Evolutionary conservation across 1,140 invertebrate species (phyloP), one percentile per base, ranked within the genome.

Genomic region (Lineus longissimus): DNA sequence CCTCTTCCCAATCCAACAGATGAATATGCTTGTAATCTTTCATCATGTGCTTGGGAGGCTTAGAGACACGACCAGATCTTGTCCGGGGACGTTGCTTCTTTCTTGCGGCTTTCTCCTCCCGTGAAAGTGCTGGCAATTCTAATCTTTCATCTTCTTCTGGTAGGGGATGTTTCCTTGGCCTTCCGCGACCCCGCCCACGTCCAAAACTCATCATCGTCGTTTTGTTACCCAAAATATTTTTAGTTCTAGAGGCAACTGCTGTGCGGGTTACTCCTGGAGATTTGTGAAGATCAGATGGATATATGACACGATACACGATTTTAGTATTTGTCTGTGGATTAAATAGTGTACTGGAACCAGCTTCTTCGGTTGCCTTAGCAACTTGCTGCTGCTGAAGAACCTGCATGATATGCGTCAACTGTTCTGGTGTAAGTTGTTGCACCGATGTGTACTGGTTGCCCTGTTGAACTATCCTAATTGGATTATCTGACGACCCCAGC

Each of bases 1-100:
- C 86, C 64, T 86, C 85, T 68, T 84, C 81, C 64, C 86, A 85
- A 65, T 88, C 86, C 19, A 86, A 72, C 65, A 85, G 84, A 72
- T 87, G 85, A 57, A 88, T 81, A 55, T 87, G 85, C 71, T 88
- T 88, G 67, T 88, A 88, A 73, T 88, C 87, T 62, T 86, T 85
- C 2, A 88, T 83, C 85, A 88, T 88, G 67, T 89, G 86, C 33
- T 85, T 82, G 0, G 88, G 88, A 1, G 87, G 87, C 63, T 87
- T 83, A 0, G 87, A 88, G 17, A 88, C 76, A 43, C 88, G 76
- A 0, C 88, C 88, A 17, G 86, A 88, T 45, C 79, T 68, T 27
- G 87, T 88, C 51, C 86, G 80, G 0, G 86, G 85, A 2, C 86
- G 68, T 2, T 85, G 82, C 68, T 87, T 87, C 65, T 88, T 87